Percentiles rank a stretch among this genome's conserved stretches.
phyloP scores from a whole-genome alignment of 2,797 vertebrate genomes.

The Octomys mimax region DNA sequence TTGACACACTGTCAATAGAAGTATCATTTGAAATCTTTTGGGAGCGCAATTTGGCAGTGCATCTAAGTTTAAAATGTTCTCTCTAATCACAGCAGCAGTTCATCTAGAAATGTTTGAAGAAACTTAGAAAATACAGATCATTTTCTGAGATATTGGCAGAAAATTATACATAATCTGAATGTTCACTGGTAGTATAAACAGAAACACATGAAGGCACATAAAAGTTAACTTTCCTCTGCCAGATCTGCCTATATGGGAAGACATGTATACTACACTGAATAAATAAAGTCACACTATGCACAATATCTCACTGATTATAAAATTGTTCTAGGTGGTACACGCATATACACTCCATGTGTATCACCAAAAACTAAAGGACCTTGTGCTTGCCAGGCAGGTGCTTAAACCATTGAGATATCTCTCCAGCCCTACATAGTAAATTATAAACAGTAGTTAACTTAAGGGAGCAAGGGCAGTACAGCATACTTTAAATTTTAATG shows the following conservation, averaged over 20 bases:
- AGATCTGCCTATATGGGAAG: neutral
- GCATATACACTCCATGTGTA: neutral
- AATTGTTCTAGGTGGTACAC: neutral
- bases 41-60: neutral
- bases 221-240: neutral
- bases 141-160: neutral
- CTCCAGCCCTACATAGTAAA: neutral
- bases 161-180: neutral
- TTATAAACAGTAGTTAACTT: neutral
- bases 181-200: neutral
- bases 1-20: neutral
- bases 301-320: neutral
- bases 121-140: neutral
- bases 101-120: slow-evolving; percentile 9
- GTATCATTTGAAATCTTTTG: neutral
- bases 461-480: neutral
- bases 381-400: too few species aligned
- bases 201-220: neutral
- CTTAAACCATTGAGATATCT: too few species aligned
- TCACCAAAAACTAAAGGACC: neutral
- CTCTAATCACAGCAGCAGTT: neutral
- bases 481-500: neutral
- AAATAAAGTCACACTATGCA: neutral
- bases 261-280: neutral
- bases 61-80: slow-evolving; percentile 13